Conservation (phyloP, 2,888 invertebrate genomes). For the Abscondita cerata region DNA sequence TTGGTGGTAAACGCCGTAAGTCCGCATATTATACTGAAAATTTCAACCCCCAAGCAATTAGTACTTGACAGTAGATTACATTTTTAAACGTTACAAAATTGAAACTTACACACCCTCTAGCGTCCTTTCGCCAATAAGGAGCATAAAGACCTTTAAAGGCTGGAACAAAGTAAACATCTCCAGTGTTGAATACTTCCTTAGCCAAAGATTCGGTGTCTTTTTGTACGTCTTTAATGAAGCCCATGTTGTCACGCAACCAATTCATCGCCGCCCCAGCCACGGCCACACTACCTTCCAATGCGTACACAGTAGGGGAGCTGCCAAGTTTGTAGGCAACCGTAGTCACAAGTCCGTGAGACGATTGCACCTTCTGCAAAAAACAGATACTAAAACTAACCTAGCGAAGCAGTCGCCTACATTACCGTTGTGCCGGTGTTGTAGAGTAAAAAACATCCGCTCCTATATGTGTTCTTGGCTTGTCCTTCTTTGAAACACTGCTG, state of each 20-base stretch:
- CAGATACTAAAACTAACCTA: too few species aligned
- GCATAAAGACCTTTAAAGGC: conserved; percentile 97
- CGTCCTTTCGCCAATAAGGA: conserved; percentile 97
- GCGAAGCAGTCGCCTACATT: conserved; percentile 29
- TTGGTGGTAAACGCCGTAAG: conserved; percentile 92
- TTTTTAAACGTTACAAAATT: too few species aligned
- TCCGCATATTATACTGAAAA: conserved; percentile 80
- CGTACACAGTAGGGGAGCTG: conserved; percentile 82
- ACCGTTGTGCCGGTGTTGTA: conserved; percentile 91
- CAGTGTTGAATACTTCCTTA: conserved; percentile 78
- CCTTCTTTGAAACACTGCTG: conserved; percentile 89
- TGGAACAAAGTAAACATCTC: conserved; percentile 97
- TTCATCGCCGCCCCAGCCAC: conserved; percentile 91
- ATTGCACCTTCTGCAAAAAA: conserved; percentile 72
- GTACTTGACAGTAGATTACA: too few species aligned
- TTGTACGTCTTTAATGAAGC: conserved; percentile 77
- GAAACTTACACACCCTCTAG: conserved; percentile 76
- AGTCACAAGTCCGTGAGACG: conserved; percentile 90
- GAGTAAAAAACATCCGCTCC: conserved; percentile 91
- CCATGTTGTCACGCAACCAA: conserved; percentile 93
- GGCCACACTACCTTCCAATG: conserved; percentile 90
- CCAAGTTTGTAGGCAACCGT: conserved; percentile 97
- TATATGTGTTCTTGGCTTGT: conserved; percentile 91
- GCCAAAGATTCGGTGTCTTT: conserved; percentile 69
- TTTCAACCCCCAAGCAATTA: too few species aligned